A percentile compares a stretch with the other conserved stretches of the same genome.
phyloP scores from a whole-genome alignment of 2,888 invertebrate species.

The Sesia bembeciformis region DNA sequence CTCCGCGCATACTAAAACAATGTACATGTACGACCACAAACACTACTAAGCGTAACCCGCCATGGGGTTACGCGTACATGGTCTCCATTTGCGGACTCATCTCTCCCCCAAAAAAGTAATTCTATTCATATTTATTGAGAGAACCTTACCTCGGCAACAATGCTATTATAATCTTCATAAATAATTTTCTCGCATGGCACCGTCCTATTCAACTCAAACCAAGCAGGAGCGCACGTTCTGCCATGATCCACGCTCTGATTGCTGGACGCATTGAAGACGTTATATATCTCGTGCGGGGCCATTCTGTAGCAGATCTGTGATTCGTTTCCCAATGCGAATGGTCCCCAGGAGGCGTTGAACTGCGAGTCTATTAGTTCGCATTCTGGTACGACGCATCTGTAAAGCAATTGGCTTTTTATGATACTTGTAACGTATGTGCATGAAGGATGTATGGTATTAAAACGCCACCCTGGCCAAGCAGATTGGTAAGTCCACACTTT shows the following conservation, averaged over 20 bases:
- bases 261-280: not conserved
- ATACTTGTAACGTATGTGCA: no score
- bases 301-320: constrained; percentile 52
- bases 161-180: constrained; percentile 76
- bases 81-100: no score
- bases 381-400: constrained; percentile 51
- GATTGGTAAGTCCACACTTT: no score
- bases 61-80: no score
- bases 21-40: no score
- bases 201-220: constrained; percentile 37
- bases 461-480: no score
- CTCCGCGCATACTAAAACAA: no score
- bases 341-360: constrained; percentile 63
- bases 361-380: constrained; percentile 30
- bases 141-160: constrained; percentile 76
- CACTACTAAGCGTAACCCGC: no score
- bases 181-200: constrained; percentile 69
- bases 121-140: no score
- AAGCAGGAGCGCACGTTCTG: constrained; percentile 38
- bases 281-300: constrained; percentile 10
- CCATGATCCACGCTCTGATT: not conserved
- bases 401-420: no score
- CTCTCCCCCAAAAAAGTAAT: no score
- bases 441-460: no score
- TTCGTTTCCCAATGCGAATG: constrained; percentile 43